Evolutionary conservation across 2,113 vertebrate genomes (phyloP), one percentile per base, ranked within the genome.

Genomic region (Cyphomyrus plagiostoma): DNA sequence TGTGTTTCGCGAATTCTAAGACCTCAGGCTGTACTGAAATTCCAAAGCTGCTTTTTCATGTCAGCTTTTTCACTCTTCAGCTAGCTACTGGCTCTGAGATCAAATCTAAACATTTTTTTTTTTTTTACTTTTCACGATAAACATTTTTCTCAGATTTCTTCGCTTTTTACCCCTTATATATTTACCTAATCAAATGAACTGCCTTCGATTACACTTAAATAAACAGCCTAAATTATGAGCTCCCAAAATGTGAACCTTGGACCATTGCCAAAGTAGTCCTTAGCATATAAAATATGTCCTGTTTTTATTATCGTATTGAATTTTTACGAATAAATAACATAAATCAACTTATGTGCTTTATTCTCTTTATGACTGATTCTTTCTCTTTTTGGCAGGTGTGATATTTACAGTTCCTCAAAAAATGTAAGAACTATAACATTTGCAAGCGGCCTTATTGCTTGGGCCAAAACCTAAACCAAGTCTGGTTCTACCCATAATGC

Each of bases 1-100:
- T 49, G 17, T n/a, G 45, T 84, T 84, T 83, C 19, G 48, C 90
- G 53, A 62, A 91, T 89, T 89, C 88, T 35, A 70, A 77, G 83
- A 89, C 88, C 82, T 85, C 35, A 66, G 74, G 89, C 50, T 77
- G 45, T n/a, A 86, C 11, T 87, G 50, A 62, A 88, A 85, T 77
- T 86, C 48, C 49, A 58, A 83, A 23, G 56, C 19, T 7, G 45
- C 53, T 17, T 39, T 35, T 80, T 87, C 82, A 56, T 66, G 86
- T n/a, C 26, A 87, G 42, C 48, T 74, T 83, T 53, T 70, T 52
- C 82, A 39, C n/a, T 89, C 46, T 52, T 89, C 80, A 30, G 8
- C 45, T 6, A 52, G 49, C 48, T 50, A 39, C 26, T 48, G 7
- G 42, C 21, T 89, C 49, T 9, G 15, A 30, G 53, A 84, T 52